Conservation (phyloP, 2,797 vertebrate genomes). For the Anisognathus igniventris region DNA sequence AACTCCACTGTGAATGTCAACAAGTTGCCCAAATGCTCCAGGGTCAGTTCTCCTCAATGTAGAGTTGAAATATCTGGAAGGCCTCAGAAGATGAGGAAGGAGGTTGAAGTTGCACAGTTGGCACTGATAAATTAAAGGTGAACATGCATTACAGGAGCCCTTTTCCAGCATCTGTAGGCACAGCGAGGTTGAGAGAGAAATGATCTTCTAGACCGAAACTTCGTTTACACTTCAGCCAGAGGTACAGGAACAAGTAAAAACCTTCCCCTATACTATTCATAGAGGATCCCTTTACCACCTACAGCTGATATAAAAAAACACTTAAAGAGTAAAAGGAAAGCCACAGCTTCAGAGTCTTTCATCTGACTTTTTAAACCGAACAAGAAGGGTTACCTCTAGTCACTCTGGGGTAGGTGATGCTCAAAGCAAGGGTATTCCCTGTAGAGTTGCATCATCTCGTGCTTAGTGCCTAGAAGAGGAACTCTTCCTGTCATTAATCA, state of each 20-base stretch:
- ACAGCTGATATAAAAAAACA: background rate
- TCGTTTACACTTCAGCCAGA: background rate
- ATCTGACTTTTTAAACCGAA: background rate
- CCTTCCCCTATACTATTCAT: background rate
- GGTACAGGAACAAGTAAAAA: background rate
- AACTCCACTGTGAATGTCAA: background rate
- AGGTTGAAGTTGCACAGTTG: background rate
- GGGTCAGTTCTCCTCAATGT: background rate
- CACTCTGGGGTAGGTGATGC: background rate
- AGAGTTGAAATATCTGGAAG: background rate
- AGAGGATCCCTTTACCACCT: background rate
- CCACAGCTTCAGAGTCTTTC: background rate
- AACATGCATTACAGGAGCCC: background rate
- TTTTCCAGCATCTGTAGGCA: background rate
- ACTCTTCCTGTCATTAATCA: background rate
- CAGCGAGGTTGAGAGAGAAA: background rate
- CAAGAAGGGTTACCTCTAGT: background rate
- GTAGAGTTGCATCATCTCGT: fast-evolving
- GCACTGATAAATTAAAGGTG: background rate
- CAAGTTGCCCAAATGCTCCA: background rate
- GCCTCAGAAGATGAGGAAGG: background rate
- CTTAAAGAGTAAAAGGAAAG: background rate
- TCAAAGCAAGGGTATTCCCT: background rate
- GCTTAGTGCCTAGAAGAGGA: background rate
- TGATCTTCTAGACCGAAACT: background rate